Evolutionary conservation across 2,113 vertebrate species (phyloP).

Genomic region (Ginglymostoma cirratum): DNA sequence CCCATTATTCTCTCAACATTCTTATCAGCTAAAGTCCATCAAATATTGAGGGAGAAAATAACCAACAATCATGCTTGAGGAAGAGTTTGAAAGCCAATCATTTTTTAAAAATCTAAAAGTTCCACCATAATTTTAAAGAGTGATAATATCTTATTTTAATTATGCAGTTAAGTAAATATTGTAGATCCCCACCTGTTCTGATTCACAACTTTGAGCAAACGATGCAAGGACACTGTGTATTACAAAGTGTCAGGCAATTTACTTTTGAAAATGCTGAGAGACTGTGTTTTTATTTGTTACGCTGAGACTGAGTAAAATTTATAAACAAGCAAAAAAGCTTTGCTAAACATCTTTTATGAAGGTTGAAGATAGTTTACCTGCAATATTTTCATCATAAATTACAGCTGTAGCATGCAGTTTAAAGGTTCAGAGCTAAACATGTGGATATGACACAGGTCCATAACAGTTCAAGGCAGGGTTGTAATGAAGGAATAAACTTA

Average conservation of each 20-base stretch:
- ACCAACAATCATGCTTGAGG: neutral
- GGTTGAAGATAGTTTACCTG: neutral
- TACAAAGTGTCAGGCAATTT: neutral
- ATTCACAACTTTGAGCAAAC: neutral
- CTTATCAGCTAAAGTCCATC: neutral
- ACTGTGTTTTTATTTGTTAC: neutral
- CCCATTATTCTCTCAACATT: neutral
- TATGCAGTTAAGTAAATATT: neutral
- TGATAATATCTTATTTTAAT: neutral
- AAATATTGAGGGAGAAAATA: neutral
- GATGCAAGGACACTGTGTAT: neutral
- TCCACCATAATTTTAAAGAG: neutral
- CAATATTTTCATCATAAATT: neutral
- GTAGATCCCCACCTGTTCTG: neutral
- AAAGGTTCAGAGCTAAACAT: neutral
- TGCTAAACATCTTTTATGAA: neutral
- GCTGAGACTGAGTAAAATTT: neutral
- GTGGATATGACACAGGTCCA: neutral
- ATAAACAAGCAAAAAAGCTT: neutral
- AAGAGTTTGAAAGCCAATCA: neutral
- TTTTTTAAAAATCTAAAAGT: neutral
- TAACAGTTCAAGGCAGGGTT: neutral
- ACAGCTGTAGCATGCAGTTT: neutral
- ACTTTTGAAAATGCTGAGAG: neutral
- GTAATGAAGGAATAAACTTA: neutral